phyloP scores from a whole-genome alignment of 2,888 invertebrate species.

The Philaethria dido region DNA sequence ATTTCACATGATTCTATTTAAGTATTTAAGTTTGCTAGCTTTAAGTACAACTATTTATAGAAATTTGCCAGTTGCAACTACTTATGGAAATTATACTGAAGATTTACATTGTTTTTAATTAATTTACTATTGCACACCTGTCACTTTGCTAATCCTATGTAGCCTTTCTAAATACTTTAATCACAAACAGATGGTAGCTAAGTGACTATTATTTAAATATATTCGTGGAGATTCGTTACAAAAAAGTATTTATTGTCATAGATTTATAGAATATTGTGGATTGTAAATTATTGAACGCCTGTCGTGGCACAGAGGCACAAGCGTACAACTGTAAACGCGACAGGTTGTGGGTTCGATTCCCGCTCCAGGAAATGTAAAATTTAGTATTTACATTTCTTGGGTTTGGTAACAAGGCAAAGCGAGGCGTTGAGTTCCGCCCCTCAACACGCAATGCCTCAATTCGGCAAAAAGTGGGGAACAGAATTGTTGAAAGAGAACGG shows the following conservation, averaged over 20 bases:
- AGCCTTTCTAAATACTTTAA: background rate
- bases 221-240: background rate
- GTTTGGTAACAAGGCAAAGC: too few relatives aligned
- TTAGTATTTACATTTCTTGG: too few relatives aligned
- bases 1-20: background rate
- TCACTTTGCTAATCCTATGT: constrained; percentile 43
- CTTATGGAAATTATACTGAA: background rate
- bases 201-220: background rate
- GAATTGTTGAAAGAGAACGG: too few relatives aligned
- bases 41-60: background rate
- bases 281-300: too few relatives aligned
- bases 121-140: constrained; percentile 64
- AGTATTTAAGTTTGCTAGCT: background rate
- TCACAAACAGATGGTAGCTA: constrained; percentile 28
- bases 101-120: constrained; percentile 48
- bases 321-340: too few relatives aligned
- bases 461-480: too few relatives aligned
- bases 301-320: too few relatives aligned
- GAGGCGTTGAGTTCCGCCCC: too few relatives aligned
- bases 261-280: background rate
- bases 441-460: too few relatives aligned
- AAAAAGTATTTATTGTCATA: background rate
- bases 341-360: too few relatives aligned
- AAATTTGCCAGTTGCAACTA: background rate
- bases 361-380: too few relatives aligned